Evolutionary conservation across 2,888 invertebrate genomes (phyloP).

Genomic region (Crioceris asparagi): DNA sequence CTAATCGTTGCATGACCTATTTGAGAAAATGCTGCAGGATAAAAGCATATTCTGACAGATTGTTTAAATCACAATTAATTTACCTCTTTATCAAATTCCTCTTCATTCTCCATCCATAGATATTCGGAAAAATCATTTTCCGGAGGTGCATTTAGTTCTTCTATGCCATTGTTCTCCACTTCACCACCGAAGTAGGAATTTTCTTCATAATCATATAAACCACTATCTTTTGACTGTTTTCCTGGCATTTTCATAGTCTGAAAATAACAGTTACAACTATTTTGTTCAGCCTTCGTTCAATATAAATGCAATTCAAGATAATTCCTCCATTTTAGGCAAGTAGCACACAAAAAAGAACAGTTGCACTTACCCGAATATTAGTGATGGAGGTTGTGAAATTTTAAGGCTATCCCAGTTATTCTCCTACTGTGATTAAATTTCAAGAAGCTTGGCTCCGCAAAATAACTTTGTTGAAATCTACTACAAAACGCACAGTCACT

Average conservation of each 20-base stretch:
- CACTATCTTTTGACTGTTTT: conserved; percentile 30
- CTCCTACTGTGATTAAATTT: too few species aligned
- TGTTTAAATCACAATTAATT: too few species aligned
- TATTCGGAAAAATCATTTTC: conserved; percentile 79
- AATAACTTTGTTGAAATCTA: too few species aligned
- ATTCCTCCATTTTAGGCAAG: conserved; percentile 25
- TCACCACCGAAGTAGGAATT: conserved; percentile 26
- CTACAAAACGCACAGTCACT: too few species aligned
- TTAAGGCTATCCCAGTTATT: too few species aligned
- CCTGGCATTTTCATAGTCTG: conserved; percentile 33
- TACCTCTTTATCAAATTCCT: conserved; percentile 86
- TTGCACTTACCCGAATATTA: too few species aligned
- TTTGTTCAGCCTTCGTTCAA: conserved; percentile 7
- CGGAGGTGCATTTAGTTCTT: conserved; percentile 38
- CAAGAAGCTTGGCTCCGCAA: too few species aligned
- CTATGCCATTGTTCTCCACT: conserved; percentile 28
- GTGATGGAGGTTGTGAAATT: too few species aligned
- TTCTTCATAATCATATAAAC: conserved; percentile 31
- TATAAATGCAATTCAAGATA: conserved; percentile 14
- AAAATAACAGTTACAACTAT: conserved; percentile 16
- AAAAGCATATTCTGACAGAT: conserved; percentile 4
- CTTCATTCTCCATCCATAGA: conserved; percentile 92
- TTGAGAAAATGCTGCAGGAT: conserved; percentile 21
- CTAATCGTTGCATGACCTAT: conserved; percentile 78
- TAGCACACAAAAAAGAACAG: conserved; percentile 16